Evolutionary conservation across 2,797 vertebrate genomes (phyloP).

Genomic region (Sebastes baramenuke): DNA sequence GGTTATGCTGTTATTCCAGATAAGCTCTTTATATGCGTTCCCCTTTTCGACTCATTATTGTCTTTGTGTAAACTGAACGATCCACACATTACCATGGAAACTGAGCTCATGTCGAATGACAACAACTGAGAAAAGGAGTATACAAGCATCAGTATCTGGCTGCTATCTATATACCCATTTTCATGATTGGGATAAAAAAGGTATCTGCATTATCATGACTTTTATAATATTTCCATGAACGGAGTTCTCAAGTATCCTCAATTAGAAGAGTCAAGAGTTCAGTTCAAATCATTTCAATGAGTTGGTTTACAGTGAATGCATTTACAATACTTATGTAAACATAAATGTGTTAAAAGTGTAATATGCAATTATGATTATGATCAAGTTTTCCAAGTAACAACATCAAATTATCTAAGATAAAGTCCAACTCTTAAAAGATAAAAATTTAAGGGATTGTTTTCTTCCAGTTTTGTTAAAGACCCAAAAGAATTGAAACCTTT

Average conservation of each 20-base stretch:
- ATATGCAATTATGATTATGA: not conserved
- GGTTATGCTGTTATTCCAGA: not conserved
- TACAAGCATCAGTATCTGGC: not conserved
- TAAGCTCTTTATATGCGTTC: slow-evolving; percentile 3
- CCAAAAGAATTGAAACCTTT: not conserved
- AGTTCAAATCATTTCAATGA: not conserved
- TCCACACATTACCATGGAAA: slow-evolving; percentile 53
- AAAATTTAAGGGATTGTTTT: not conserved
- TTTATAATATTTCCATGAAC: not conserved
- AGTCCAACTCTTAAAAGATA: not conserved
- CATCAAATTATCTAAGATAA: too few relatives aligned
- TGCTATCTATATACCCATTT: not conserved
- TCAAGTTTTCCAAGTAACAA: too few relatives aligned
- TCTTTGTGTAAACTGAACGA: slow-evolving; percentile 8
- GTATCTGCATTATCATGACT: not conserved
- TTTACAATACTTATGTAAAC: not conserved
- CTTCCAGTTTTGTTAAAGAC: not conserved
- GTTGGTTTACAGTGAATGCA: not conserved
- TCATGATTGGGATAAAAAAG: not conserved
- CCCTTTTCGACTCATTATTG: slow-evolving; percentile 20
- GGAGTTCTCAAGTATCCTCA: not conserved
- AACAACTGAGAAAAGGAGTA: not conserved
- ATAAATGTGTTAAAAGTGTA: not conserved
- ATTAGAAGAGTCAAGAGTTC: not conserved
- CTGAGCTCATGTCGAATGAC: slow-evolving; percentile 5